phyloP scores from a whole-genome alignment of 2,113 vertebrate genomes.

The Bos javanicus region DNA sequence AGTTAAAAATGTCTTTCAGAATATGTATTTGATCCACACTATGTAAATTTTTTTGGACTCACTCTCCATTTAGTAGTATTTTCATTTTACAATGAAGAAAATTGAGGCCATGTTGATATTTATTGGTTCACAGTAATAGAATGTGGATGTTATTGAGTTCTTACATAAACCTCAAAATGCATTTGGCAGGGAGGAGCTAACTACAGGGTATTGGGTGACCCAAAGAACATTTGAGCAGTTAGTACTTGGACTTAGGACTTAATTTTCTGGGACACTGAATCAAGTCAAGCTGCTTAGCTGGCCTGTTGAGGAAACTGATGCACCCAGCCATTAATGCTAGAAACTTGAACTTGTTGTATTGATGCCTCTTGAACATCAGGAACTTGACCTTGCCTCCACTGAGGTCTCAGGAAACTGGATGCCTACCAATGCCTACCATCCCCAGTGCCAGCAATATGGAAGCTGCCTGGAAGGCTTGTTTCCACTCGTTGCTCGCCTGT shows the following conservation, averaged over 20 bases:
- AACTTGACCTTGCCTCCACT: not conserved
- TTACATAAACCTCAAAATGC: not conserved
- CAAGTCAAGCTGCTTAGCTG: not conserved
- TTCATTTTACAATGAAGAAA: not conserved
- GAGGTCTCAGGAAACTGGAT: not conserved
- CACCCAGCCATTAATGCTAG: not conserved
- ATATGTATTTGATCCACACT: not conserved
- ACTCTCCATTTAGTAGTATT: not conserved
- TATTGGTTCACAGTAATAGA: not conserved
- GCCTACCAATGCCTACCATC: not conserved
- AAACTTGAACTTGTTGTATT: not conserved
- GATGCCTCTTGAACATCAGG: not conserved
- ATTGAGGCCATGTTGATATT: not conserved
- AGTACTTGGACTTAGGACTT: not conserved
- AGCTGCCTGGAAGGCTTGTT: not conserved
- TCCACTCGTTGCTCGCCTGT: not conserved
- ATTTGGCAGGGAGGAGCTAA: not conserved
- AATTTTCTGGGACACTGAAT: not conserved
- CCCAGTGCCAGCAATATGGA: not conserved
- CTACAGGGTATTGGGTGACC: not conserved
- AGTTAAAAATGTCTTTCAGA: slow-evolving; percentile 6
- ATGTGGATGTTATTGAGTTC: not conserved
- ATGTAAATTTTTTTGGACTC: not conserved
- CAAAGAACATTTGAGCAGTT: not conserved
- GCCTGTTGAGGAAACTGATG: not conserved